A percentile compares a stretch with the other conserved stretches of the same genome.
phyloP scores from a whole-genome alignment of 2,888 invertebrate species.

The Aspidapion aeneum region DNA sequence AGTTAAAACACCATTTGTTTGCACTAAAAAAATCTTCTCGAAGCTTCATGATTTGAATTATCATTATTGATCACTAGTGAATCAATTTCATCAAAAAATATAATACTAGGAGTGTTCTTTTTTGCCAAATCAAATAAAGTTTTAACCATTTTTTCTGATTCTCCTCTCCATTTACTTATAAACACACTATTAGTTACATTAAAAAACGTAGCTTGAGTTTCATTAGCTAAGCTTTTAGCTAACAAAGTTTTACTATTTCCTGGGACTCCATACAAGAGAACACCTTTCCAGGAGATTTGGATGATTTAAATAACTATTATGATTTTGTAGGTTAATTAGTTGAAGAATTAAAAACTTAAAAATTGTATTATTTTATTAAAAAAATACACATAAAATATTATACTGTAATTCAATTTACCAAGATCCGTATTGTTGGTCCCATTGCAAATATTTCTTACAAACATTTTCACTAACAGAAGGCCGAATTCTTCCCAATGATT shows the following conservation, averaged over 20 bases:
- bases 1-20: conserved; percentile 75
- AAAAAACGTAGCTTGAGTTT: conserved; percentile 79
- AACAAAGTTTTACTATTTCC: conserved; percentile 82
- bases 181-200: conserved; percentile 83
- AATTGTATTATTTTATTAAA: neutral
- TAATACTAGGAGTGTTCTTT: conserved; percentile 77
- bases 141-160: conserved; percentile 89
- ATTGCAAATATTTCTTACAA: no score
- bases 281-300: conserved; percentile 83
- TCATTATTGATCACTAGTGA: conserved; percentile 67
- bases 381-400: neutral
- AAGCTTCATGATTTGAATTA: conserved; percentile 83
- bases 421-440: no score
- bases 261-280: conserved; percentile 68
- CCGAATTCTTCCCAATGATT: no score
- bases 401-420: neutral
- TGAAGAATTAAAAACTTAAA: neutral
- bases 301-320: no score
- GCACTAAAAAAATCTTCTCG: conserved; percentile 78
- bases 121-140: conserved; percentile 83
- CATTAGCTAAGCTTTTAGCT: conserved; percentile 80
- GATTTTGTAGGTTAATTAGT: no score
- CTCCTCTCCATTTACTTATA: conserved; percentile 95
- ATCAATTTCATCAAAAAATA: conserved; percentile 93
- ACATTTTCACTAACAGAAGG: no score